A percentile compares a stretch with the other conserved stretches of the same genome.
These are phyloP conservation scores for Lithobates pipiens DNA, from an alignment of 2,797 vertebrate genomes.

Conservation along the genomic window DNA sequence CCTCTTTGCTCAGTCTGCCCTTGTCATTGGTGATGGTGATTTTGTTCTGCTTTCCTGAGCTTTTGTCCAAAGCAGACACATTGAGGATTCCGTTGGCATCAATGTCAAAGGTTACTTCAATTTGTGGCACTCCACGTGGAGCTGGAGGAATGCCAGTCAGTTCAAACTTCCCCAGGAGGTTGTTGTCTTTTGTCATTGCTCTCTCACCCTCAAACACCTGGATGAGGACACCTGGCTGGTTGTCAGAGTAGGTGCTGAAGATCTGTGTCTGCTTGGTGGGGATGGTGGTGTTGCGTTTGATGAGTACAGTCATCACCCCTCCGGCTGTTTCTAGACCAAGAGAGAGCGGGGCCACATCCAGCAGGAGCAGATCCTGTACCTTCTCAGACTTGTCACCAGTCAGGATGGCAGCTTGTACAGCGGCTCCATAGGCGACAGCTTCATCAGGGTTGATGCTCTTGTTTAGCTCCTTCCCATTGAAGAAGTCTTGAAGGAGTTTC, in stretches of 20 bases:
- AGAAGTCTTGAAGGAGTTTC: constrained; percentile 60
- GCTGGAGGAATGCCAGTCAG: constrained; percentile 77
- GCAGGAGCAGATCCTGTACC: constrained; percentile 78
- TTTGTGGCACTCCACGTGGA: constrained; percentile 74
- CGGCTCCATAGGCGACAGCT: constrained; percentile 58
- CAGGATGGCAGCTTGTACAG: constrained; percentile 51
- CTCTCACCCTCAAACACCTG: constrained; percentile 80
- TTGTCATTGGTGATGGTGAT: constrained; percentile 62
- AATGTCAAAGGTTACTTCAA: constrained; percentile 79
- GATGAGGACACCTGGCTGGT: constrained; percentile 78
- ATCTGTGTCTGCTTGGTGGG: constrained; percentile 79
- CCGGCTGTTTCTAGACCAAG: constrained; percentile 80
- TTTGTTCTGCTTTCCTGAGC: constrained; percentile 69
- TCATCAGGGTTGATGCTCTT: constrained; percentile 62
- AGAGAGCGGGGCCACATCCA: constrained; percentile 78
- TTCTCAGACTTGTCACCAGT: constrained; percentile 68
- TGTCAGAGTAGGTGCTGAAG: constrained; percentile 80
- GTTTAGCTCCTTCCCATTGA: constrained; percentile 52
- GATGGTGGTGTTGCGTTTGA: constrained; percentile 81
- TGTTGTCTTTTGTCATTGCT: constrained; percentile 81
- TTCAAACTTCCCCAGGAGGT: constrained; percentile 78
- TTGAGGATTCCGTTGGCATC: constrained; percentile 77
- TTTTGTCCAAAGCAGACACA: constrained; percentile 68
- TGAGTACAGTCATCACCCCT: constrained; percentile 76
- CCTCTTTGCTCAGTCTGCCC: constrained; percentile 72